Percentiles rank a stretch among this genome's conserved stretches.
Evolutionary conservation across 2,888 invertebrate genomes (phyloP).

Genomic region (Lycophotia porphyrea): DNA sequence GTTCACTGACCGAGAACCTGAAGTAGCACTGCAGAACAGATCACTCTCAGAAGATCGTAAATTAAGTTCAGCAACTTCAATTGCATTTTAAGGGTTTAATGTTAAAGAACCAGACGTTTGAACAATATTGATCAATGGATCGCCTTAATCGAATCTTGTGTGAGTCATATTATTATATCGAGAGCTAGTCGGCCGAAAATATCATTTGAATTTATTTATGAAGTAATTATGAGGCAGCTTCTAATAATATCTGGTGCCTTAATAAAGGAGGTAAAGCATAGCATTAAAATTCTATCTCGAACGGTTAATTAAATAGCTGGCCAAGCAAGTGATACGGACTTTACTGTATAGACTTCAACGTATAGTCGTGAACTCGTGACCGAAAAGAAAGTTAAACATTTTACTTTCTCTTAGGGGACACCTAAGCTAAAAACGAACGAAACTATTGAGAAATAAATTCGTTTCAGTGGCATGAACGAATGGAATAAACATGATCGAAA

Average conservation of each 20-base stretch:
- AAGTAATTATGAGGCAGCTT: slow-evolving; percentile 44
- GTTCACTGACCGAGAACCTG: slow-evolving; percentile 6
- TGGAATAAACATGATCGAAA: not conserved
- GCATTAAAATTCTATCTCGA: not conserved
- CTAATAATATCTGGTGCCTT: slow-evolving; percentile 36
- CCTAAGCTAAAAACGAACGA: not conserved
- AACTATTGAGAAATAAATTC: not conserved
- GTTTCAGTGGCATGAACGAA: slow-evolving; percentile 6
- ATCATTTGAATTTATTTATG: slow-evolving; percentile 41
- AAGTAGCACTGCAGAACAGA: slow-evolving; percentile 15
- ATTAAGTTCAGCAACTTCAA: slow-evolving; percentile 41
- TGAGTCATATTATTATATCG: slow-evolving; percentile 59
- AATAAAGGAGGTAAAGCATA: slow-evolving; percentile 9
- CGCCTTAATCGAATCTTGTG: slow-evolving; percentile 15
- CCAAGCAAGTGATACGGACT: not conserved
- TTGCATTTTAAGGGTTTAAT: slow-evolving; percentile 26
- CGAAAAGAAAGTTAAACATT: not conserved
- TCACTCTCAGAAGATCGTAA: slow-evolving; percentile 15
- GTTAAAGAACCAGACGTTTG: slow-evolving; percentile 41
- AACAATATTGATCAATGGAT: slow-evolving; percentile 50
- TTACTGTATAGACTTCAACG: too few relatives aligned
- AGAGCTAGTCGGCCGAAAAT: slow-evolving; percentile 15
- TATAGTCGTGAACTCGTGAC: not conserved
- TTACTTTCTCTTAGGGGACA: not conserved
- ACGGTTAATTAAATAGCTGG: not conserved